These are phyloP conservation scores for Cephus nigrinus DNA, from an alignment of 2,888 invertebrate genomes.

Conservation along the genomic window DNA sequence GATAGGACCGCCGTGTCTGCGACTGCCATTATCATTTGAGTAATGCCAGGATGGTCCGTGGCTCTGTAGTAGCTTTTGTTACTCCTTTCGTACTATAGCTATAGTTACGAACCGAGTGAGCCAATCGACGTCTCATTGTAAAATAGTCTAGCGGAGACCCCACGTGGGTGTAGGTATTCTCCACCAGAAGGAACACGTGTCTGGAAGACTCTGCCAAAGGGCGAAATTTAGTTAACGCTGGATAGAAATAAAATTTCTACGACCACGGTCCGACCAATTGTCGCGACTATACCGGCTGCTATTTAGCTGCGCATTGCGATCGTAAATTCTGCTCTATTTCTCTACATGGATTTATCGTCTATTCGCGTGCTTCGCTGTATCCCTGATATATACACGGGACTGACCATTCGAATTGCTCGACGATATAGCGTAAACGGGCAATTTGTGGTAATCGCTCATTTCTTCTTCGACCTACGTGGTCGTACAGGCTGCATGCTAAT, in stretches of 20 bases:
- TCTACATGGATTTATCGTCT: background rate
- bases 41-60: background rate
- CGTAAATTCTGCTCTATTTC: background rate
- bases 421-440: background rate
- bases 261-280: background rate
- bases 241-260: background rate
- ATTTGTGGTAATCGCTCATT: background rate
- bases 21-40: background rate
- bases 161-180: no score
- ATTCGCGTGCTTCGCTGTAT: background rate
- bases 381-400: background rate
- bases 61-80: background rate
- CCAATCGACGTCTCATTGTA: background rate
- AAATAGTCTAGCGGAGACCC: background rate
- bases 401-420: background rate
- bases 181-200: background rate
- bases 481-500: background rate
- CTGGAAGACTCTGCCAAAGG: background rate
- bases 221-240: background rate
- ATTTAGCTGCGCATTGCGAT: background rate
- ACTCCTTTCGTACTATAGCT: no score
- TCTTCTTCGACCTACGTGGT: background rate
- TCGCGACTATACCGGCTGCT: background rate
- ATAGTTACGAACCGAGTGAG: no score
- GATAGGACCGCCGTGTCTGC: background rate